Evolutionary conservation across 2,797 vertebrate species (phyloP).

Genomic region (Scolopax bukidnonensis): DNA sequence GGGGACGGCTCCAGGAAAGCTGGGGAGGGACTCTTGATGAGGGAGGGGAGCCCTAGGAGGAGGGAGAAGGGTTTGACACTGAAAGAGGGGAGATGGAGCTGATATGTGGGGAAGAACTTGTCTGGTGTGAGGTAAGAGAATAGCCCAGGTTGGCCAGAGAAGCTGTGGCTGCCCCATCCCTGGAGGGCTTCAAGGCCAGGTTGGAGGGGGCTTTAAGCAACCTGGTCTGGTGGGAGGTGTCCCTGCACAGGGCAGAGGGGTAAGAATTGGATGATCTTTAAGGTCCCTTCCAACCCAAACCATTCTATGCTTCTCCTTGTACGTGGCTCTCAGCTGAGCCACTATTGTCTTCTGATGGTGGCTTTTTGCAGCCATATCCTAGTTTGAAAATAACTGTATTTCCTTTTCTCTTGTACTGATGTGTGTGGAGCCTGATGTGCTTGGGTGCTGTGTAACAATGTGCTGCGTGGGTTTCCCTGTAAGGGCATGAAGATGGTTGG

Average conservation of each 20-base stretch:
- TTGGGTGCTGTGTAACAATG: too few species aligned
- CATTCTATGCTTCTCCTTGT: neutral
- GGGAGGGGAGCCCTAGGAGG: neutral
- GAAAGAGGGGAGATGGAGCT: neutral
- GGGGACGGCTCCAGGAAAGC: neutral
- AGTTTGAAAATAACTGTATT: neutral
- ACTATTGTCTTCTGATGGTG: neutral
- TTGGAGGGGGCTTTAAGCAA: too few species aligned
- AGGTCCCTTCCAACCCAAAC: too few species aligned
- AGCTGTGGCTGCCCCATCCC: too few species aligned
- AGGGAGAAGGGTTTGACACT: neutral
- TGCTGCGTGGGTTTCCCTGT: neutral
- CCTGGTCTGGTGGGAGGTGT: neutral
- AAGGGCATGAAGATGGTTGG: neutral
- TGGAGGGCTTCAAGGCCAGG: too few species aligned
- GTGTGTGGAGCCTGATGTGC: too few species aligned
- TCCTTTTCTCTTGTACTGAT: neutral
- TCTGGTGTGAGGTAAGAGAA: too few species aligned
- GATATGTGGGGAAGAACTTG: neutral
- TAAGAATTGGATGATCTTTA: neutral
- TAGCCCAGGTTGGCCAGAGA: too few species aligned
- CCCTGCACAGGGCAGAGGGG: neutral
- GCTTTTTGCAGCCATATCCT: neutral
- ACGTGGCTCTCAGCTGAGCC: neutral
- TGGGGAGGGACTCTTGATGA: neutral